phyloP scores from a whole-genome alignment of 1,140 invertebrate species.

The Cyrtorhinus lividipennis region DNA sequence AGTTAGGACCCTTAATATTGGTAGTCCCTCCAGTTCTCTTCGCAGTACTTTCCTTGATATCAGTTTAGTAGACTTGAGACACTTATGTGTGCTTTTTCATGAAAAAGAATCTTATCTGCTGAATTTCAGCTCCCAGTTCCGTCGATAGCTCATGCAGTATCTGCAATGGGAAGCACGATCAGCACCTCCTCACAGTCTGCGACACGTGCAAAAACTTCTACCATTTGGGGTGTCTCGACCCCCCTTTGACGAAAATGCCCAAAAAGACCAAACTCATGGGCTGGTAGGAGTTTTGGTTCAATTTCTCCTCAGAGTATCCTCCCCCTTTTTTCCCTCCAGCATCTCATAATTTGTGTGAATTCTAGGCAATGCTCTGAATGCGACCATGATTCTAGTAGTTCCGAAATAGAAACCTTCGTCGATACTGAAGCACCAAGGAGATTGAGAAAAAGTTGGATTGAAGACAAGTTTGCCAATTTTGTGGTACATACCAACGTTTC shows the following conservation, averaged over 20 bases:
- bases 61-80: too few species aligned
- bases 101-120: neutral
- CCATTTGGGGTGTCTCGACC: slow-evolving; percentile 84
- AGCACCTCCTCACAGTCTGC: slow-evolving; percentile 81
- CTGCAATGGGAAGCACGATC: slow-evolving; percentile 65
- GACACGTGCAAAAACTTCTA: slow-evolving; percentile 87
- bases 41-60: too few species aligned
- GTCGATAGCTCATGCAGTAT: slow-evolving; percentile 50
- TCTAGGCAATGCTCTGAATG: slow-evolving; percentile 75
- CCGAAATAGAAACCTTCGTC: slow-evolving; percentile 47
- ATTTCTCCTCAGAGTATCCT: too few species aligned
- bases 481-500: slow-evolving; percentile 7
- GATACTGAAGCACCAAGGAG: slow-evolving; percentile 62
- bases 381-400: slow-evolving; percentile 63
- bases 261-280: slow-evolving; percentile 87
- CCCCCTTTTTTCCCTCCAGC: too few species aligned
- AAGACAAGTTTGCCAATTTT: slow-evolving; percentile 8
- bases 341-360: too few species aligned
- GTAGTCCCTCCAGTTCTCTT: too few species aligned
- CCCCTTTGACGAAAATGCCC: slow-evolving; percentile 79
- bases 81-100: too few species aligned
- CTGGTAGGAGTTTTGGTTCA: slow-evolving; percentile 66
- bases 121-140: neutral
- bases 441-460: slow-evolving; percentile 30
- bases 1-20: too few species aligned